Evolutionary conservation across 2,113 vertebrate species (phyloP).

Genomic region (Columbina picui): DNA sequence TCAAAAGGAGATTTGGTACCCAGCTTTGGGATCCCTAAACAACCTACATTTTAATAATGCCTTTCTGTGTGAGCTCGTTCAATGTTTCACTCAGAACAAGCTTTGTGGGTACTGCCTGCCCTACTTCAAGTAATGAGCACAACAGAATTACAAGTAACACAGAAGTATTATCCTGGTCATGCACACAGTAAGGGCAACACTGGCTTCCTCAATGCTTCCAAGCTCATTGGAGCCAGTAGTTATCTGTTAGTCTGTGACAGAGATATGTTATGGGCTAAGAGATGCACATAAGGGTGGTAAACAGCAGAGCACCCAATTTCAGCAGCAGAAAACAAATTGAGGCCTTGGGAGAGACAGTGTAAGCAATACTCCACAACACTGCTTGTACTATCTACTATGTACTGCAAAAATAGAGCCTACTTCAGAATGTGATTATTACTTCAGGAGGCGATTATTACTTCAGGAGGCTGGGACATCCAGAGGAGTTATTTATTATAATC

Average conservation of each 20-base stretch:
- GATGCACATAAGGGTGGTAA: background rate
- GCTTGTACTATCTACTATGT: background rate
- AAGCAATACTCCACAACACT: background rate
- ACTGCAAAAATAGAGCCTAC: background rate
- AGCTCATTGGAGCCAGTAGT: background rate
- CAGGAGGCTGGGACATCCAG: background rate
- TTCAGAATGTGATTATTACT: background rate
- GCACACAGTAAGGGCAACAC: background rate
- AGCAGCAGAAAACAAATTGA: background rate
- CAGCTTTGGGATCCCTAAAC: background rate
- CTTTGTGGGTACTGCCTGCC: background rate
- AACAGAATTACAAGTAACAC: background rate
- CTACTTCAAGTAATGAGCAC: background rate
- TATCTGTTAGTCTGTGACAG: background rate
- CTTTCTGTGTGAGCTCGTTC: background rate
- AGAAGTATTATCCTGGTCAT: background rate
- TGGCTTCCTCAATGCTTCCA: background rate
- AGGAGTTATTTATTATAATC: background rate
- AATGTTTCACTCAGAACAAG: background rate
- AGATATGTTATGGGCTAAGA: background rate
- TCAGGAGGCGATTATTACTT: background rate
- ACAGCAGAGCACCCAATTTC: background rate
- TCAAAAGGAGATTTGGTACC: background rate
- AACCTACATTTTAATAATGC: background rate
- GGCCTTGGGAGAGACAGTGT: background rate